A percentile compares a stretch with the other conserved stretches of the same genome.
phyloP scores from a whole-genome alignment of 2,888 invertebrate genomes.

The Lochmaea crataegi region DNA sequence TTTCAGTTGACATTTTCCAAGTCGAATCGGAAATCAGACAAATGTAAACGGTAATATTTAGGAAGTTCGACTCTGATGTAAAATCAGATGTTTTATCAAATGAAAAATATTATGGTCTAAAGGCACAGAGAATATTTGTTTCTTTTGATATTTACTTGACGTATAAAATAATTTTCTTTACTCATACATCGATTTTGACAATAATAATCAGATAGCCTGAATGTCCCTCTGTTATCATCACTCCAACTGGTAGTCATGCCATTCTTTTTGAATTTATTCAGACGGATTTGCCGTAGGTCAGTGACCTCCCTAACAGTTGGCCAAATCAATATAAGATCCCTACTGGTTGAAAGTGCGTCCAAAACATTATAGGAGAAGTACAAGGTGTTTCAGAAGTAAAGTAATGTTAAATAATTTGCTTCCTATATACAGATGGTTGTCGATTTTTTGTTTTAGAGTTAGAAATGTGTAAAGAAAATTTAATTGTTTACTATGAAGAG shows the following conservation, averaged over 20 bases:
- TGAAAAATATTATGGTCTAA: no score
- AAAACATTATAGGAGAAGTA: slow-evolving; percentile 36
- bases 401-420: slow-evolving; percentile 26
- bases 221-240: slow-evolving; percentile 32
- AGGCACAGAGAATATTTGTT: no score
- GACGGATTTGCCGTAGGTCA: slow-evolving; percentile 59
- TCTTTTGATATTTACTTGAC: no score
- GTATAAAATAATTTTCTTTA: neutral
- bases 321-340: slow-evolving; percentile 56
- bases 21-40: no score
- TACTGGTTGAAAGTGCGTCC: slow-evolving; percentile 35
- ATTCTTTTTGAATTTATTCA: slow-evolving; percentile 59
- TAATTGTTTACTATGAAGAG: no score
- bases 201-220: slow-evolving; percentile 15
- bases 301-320: slow-evolving; percentile 55
- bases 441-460: neutral
- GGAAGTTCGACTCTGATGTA: no score
- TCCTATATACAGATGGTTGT: slow-evolving; percentile 18
- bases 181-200: neutral
- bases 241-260: slow-evolving; percentile 49
- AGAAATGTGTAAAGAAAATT: neutral
- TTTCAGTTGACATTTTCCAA: no score
- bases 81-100: no score
- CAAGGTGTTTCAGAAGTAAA: slow-evolving; percentile 32
- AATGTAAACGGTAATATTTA: no score